These are phyloP conservation scores for Propithecus perrieri DNA, from an alignment of 2,797 vertebrate genomes.

Conservation along the genomic window DNA sequence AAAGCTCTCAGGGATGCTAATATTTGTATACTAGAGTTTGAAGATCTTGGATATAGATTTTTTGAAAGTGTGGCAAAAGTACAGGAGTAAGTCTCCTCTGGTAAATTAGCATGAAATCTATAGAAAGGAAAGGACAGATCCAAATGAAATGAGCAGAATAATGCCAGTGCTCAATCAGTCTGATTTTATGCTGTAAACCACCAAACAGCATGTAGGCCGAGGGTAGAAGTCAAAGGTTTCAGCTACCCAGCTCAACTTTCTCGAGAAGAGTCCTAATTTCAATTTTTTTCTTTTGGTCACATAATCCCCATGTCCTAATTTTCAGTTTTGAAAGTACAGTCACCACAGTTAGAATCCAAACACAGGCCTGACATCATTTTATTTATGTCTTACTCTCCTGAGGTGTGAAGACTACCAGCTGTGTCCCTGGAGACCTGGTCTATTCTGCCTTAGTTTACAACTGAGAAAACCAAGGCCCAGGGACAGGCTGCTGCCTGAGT, in stretches of 20 bases:
- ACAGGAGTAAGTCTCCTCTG: constrained; percentile 31
- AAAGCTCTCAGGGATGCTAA: constrained; percentile 37
- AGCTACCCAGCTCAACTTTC: not conserved
- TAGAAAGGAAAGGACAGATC: constrained; percentile 2
- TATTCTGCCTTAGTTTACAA: not conserved
- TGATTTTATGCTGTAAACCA: constrained; percentile 57
- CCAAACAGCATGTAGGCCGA: not conserved
- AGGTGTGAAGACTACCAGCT: not conserved
- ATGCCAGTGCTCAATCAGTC: not conserved
- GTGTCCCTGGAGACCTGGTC: not conserved
- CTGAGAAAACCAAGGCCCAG: not conserved
- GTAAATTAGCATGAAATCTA: constrained; percentile 63
- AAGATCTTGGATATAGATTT: constrained; percentile 23
- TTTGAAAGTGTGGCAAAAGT: constrained; percentile 14
- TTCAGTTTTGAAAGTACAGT: not conserved
- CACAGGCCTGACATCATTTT: not conserved
- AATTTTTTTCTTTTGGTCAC: not conserved
- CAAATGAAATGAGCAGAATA: constrained; percentile 22
- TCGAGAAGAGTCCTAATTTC: not conserved
- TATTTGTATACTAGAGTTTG: constrained; percentile 39
- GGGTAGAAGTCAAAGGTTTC: not conserved
- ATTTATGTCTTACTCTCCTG: not conserved
- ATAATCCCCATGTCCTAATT: not conserved
- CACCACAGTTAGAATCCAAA: not conserved
- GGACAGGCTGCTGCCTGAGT: not conserved